Evolutionary conservation across 1,140 invertebrate genomes (phyloP), one percentile per base, ranked within the genome.

Genomic region (Trissolcus basalis): DNA sequence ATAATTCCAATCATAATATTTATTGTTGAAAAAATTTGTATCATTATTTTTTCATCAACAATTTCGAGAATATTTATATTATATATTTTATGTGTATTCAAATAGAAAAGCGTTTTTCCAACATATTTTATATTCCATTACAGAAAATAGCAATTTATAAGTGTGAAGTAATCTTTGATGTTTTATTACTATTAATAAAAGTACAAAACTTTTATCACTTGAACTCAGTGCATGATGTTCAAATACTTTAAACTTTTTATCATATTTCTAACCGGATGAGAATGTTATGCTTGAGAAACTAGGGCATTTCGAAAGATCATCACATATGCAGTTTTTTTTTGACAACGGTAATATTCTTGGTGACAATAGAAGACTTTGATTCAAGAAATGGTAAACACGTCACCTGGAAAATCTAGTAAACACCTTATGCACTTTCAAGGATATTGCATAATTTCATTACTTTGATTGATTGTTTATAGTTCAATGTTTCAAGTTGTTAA

Each of bases 281-380:
- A 12, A 43, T 41, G 13, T 39, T 33, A 33, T 12, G 47, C 51
- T 27, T 11, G 11, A 64, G 60, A 58, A 72, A 64, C 69, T 58
- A 8, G 69, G 45, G 10, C 54, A 12, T 72, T 64, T 72, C 60
- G 69, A 72, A 63, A 72, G 59, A 64, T 72, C 19, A 53, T 72
- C 45, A 47, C 9, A 35, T 1, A 72, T 51, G 45, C 33, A 16
- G 32, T 5, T 49, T 56, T 71, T 71, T 71, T 13, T 11, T 36
- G 4, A 39, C 9, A 39, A 39, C 3, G 9, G n/a, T 39, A 39
- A 39, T 3, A 39, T 2, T n/a, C n/a, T n/a, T 8, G 3, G n/a
- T 9, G 36, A n/a, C 36, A n/a, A 9, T 39, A 39, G 1, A 11
- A 8, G 9, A 39, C 9, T 39, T 39, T 11, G n/a, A 39, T 39